Evolutionary conservation across 2,888 invertebrate genomes (phyloP).

Genomic region (Ceratothoa steindachneri): DNA sequence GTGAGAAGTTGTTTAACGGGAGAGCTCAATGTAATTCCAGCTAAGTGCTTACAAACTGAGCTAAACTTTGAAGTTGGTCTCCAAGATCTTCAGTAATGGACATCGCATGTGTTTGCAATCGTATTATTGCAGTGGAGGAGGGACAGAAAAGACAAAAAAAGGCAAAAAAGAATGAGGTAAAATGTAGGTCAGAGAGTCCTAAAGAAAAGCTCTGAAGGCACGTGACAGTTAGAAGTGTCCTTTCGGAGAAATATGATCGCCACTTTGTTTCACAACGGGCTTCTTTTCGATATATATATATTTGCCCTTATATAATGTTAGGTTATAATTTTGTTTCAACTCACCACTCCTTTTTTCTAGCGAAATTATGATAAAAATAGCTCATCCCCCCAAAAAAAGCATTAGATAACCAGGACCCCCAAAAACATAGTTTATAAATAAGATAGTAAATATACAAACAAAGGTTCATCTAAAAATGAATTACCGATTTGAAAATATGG

Average conservation of each 20-base stretch:
- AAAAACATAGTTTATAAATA: too few relatives aligned
- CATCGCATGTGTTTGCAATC: background rate
- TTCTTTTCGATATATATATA: too few relatives aligned
- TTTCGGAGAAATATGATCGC: background rate
- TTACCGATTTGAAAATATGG: too few relatives aligned
- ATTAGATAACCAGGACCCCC: too few relatives aligned
- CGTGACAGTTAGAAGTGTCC: background rate
- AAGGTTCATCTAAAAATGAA: too few relatives aligned
- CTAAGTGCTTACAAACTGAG: slow-evolving; percentile 1
- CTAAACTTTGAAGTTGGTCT: background rate
- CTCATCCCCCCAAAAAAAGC: too few relatives aligned
- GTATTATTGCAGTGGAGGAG: background rate
- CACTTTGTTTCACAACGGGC: background rate
- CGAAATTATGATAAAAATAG: too few relatives aligned
- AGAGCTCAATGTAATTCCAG: slow-evolving; percentile 10
- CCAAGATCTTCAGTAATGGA: background rate
- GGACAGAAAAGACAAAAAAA: background rate
- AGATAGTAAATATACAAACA: too few relatives aligned
- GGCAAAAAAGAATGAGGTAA: background rate
- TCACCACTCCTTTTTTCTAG: too few relatives aligned
- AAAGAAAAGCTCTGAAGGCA: background rate
- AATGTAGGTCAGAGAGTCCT: background rate
- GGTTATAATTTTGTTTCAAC: too few relatives aligned
- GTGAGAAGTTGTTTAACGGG: slow-evolving; percentile 1
- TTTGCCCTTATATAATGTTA: too few relatives aligned